Evolutionary conservation across 2,113 vertebrate genomes (phyloP).

Genomic region (Toxotes chatareus): DNA sequence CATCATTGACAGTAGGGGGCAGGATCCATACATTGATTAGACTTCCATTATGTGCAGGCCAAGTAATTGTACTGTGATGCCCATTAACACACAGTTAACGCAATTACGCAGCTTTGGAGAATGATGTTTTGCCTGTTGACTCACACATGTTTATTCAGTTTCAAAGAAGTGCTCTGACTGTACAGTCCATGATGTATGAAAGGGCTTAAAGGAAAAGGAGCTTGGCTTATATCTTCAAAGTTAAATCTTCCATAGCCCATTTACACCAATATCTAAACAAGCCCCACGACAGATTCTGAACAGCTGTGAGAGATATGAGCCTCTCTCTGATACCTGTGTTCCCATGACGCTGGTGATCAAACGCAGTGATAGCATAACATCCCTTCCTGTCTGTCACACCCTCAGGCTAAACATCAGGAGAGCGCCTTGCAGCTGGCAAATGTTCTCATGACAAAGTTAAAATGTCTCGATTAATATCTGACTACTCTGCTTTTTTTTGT

Average conservation of each 20-base stretch:
- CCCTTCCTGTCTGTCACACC: constrained; percentile 75
- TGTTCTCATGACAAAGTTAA: constrained; percentile 77
- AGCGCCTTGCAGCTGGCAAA: constrained; percentile 66
- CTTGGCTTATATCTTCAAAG: constrained; percentile 45
- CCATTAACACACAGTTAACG: constrained; percentile 62
- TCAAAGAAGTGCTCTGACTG: constrained; percentile 22
- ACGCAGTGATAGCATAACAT: constrained; percentile 71
- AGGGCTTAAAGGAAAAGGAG: constrained; percentile 27
- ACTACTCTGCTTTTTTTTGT: constrained; percentile 53
- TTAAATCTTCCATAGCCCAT: constrained; percentile 46
- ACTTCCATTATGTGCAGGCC: constrained; percentile 59
- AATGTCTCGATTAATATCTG: constrained; percentile 77
- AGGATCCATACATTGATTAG: constrained; percentile 81
- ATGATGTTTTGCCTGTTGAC: constrained; percentile 24
- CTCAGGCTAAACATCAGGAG: constrained; percentile 76
- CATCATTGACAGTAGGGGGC: constrained; percentile 81
- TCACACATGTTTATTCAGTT: constrained; percentile 31
- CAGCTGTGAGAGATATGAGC: constrained; percentile 60
- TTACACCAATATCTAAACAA: constrained; percentile 70
- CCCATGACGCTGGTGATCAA: constrained; percentile 73
- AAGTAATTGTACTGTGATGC: constrained; percentile 64
- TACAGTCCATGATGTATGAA: background rate
- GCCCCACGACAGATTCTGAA: constrained; percentile 49
- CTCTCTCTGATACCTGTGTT: constrained; percentile 71
- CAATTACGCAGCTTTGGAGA: constrained; percentile 37